Conservation (phyloP, 2,113 vertebrate genomes). For the Microtus montanus region DNA sequence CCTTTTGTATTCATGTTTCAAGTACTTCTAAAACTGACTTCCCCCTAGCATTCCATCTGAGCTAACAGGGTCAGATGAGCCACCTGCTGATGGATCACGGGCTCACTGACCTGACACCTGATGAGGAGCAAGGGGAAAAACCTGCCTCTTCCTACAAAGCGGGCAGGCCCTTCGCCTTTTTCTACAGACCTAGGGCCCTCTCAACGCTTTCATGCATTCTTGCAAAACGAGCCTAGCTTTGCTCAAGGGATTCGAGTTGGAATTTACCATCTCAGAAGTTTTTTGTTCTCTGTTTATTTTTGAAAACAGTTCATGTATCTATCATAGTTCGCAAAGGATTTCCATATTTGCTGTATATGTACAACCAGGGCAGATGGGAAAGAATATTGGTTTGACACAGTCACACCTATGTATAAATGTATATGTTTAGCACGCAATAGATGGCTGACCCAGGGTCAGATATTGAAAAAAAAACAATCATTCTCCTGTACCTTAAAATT, state of each 20-base stretch:
- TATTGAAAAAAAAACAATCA: conserved; percentile 23
- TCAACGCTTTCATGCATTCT: background rate
- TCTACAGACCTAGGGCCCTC: background rate
- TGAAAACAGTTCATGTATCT: conserved; percentile 43
- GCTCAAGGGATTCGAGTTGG: background rate
- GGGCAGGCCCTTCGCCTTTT: background rate
- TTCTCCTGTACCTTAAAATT: background rate
- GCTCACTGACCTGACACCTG: background rate
- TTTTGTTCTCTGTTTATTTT: conserved; percentile 47
- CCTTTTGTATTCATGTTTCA: conserved; percentile 57
- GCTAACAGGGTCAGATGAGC: conserved; percentile 60
- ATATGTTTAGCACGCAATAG: background rate
- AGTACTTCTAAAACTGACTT: conserved; percentile 47
- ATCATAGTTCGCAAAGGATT: conserved; percentile 30
- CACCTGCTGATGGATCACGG: conserved; percentile 49
- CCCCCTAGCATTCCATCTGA: background rate
- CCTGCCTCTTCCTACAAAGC: conserved; percentile 1
- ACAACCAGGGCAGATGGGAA: background rate
- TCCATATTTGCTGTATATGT: conserved; percentile 18
- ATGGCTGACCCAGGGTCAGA: background rate
- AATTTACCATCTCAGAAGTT: background rate
- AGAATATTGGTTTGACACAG: background rate
- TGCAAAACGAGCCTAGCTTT: background rate
- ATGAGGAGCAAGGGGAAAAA: conserved; percentile 46
- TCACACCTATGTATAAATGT: background rate